Conservation (phyloP, 2,797 vertebrate genomes). For the Danio albolineatus region DNA sequence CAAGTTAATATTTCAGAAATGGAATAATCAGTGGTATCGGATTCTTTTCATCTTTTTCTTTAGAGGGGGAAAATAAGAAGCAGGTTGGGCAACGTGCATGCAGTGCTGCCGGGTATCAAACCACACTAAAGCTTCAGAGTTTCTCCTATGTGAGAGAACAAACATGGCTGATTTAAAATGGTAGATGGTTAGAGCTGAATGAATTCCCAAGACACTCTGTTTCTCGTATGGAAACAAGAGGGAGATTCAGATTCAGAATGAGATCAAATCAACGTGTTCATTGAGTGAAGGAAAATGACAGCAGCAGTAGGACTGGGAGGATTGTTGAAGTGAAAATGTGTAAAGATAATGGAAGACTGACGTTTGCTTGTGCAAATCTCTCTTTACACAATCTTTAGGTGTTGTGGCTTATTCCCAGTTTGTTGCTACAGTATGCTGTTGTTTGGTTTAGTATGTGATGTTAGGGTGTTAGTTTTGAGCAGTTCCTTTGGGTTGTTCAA, state of each 20-base stretch:
- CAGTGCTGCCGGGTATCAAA: background rate
- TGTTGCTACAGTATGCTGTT: background rate
- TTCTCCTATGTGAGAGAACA: constrained; percentile 35
- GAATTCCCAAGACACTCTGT: constrained; percentile 26
- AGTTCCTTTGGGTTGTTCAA: background rate
- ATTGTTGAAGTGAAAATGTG: background rate
- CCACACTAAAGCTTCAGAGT: constrained; percentile 23
- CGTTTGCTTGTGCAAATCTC: background rate
- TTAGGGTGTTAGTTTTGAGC: background rate
- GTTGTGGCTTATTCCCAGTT: background rate
- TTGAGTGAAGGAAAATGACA: background rate
- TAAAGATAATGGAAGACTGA: constrained; percentile 1
- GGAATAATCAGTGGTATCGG: constrained; percentile 19
- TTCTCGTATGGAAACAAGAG: background rate
- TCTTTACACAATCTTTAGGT: background rate
- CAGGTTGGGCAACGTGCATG: constrained; percentile 24
- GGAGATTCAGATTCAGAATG: constrained; percentile 6
- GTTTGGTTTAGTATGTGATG: background rate
- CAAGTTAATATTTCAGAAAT: constrained; percentile 25
- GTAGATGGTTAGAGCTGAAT: constrained; percentile 42
- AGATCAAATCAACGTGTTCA: background rate
- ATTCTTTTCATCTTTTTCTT: constrained; percentile 7
- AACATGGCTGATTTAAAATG: constrained; percentile 39
- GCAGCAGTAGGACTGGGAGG: background rate
- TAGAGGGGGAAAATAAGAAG: background rate